Percentiles rank a stretch among this genome's conserved stretches.
phyloP scores from a whole-genome alignment of 2,888 invertebrate genomes.

The Drosophila pseudotakahashii region DNA sequence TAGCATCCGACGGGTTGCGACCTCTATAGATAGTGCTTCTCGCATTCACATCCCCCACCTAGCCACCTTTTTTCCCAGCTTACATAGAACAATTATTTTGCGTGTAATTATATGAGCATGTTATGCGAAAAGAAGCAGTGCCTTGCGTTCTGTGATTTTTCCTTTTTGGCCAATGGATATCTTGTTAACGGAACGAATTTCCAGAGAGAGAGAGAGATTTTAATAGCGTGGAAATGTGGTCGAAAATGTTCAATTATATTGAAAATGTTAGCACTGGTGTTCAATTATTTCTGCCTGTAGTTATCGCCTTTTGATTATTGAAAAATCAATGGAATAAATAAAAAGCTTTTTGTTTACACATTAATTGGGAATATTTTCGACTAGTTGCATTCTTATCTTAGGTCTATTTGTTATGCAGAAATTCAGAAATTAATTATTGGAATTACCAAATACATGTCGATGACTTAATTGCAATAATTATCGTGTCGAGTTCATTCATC shows the following conservation, averaged over 20 bases:
- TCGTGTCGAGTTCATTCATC: conserved; percentile 16
- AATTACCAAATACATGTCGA: not conserved
- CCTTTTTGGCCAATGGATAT: conserved; percentile 12
- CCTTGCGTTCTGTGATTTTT: conserved; percentile 1
- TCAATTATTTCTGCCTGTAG: not conserved
- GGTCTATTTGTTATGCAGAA: not conserved
- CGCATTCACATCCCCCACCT: conserved; percentile 8
- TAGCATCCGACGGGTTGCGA: conserved; percentile 48
- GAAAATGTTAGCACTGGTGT: not conserved
- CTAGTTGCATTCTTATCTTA: not conserved
- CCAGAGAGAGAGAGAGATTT: conserved; percentile 8
- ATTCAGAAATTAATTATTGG: not conserved
- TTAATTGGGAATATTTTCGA: too few relatives aligned
- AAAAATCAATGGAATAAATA: not conserved
- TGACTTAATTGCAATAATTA: conserved; percentile 27
- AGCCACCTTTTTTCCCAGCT: conserved; percentile 9
- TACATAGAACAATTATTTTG: conserved; percentile 50
- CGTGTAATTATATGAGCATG: conserved; percentile 71
- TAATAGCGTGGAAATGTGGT: conserved; percentile 22
- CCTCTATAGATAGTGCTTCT: conserved; percentile 50
- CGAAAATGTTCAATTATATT: conserved; percentile 9
- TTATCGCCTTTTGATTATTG: too few relatives aligned
- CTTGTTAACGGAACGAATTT: conserved; percentile 20
- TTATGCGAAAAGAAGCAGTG: conserved; percentile 42
- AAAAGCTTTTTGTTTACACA: not conserved